These are phyloP conservation scores for Holotrichia oblita DNA, from an alignment of 1,140 invertebrate species.

Conservation along the genomic window DNA sequence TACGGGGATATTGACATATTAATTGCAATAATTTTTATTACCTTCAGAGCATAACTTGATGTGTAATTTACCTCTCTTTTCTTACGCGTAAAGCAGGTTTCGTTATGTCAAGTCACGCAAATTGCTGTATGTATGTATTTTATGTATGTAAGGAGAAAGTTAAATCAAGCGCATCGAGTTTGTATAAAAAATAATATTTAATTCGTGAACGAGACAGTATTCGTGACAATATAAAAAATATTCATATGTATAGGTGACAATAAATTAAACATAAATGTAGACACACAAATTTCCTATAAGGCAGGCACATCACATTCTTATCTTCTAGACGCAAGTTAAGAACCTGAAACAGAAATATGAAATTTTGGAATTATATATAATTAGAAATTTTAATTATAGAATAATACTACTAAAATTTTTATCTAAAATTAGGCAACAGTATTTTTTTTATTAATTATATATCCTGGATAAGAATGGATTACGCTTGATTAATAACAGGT, in stretches of 20 bases:
- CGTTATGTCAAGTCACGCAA: too few relatives aligned
- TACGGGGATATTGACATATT: neutral
- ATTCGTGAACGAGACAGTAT: neutral
- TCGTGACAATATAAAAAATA: slow-evolving; percentile 1
- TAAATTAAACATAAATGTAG: neutral
- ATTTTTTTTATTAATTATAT: neutral
- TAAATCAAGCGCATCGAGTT: neutral
- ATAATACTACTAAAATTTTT: neutral
- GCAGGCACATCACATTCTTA: neutral
- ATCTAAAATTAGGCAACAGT: neutral
- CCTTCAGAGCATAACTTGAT: neutral
- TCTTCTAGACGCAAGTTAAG: neutral
- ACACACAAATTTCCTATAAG: neutral
- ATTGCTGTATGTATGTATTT: neutral
- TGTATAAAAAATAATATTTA: slow-evolving; percentile 3
- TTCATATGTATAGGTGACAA: neutral
- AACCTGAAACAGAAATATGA: neutral
- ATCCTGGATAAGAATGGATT: too few relatives aligned
- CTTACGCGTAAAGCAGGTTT: too few relatives aligned
- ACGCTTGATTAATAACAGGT: too few relatives aligned
- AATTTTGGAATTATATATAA: neutral
- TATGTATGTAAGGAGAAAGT: neutral
- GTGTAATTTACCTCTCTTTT: too few relatives aligned
- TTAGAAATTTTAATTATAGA: too few relatives aligned
- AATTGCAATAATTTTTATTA: neutral